Evolutionary conservation across 2,797 vertebrate genomes (phyloP).

Genomic region (Oryzias sinensis): DNA sequence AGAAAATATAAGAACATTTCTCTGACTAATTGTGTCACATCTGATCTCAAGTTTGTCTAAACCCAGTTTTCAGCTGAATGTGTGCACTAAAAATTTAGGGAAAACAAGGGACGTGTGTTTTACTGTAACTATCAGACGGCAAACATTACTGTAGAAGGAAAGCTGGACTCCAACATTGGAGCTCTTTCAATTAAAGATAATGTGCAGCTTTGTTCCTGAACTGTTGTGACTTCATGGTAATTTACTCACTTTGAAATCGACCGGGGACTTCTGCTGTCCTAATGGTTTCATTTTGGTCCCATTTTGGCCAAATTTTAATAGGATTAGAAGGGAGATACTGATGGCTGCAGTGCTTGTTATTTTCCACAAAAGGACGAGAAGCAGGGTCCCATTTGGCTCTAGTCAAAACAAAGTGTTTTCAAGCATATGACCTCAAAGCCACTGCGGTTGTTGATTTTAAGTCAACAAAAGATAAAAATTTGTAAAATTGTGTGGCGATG

Average conservation of each 20-base stretch:
- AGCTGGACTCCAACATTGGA: slow-evolving; percentile 54
- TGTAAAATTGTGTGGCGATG: not conserved
- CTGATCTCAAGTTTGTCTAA: slow-evolving; percentile 43
- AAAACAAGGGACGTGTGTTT: slow-evolving; percentile 30
- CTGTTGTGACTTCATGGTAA: slow-evolving; percentile 60
- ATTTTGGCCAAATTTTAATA: slow-evolving; percentile 68
- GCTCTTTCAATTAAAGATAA: slow-evolving; percentile 72
- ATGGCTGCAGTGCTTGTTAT: slow-evolving; percentile 52
- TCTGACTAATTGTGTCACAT: slow-evolving; percentile 40
- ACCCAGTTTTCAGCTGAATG: slow-evolving; percentile 42
- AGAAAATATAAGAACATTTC: not conserved
- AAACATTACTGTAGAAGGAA: slow-evolving; percentile 41
- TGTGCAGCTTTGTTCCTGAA: slow-evolving; percentile 68
- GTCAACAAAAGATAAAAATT: no score
- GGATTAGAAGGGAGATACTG: slow-evolving; percentile 54
- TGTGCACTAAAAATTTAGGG: slow-evolving; percentile 27
- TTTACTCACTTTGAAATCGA: slow-evolving; percentile 67
- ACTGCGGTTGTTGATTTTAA: not conserved
- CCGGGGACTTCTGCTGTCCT: slow-evolving; percentile 50
- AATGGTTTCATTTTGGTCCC: slow-evolving; percentile 45
- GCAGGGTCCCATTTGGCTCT: slow-evolving; percentile 13
- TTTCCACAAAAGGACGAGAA: slow-evolving; percentile 49
- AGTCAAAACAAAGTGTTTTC: slow-evolving; percentile 19
- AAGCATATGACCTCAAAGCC: not conserved
- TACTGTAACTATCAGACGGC: slow-evolving; percentile 39